These are phyloP conservation scores for Hapalemur alaotrensis DNA, from an alignment of 2,797 vertebrate genomes.

Conservation along the genomic window DNA sequence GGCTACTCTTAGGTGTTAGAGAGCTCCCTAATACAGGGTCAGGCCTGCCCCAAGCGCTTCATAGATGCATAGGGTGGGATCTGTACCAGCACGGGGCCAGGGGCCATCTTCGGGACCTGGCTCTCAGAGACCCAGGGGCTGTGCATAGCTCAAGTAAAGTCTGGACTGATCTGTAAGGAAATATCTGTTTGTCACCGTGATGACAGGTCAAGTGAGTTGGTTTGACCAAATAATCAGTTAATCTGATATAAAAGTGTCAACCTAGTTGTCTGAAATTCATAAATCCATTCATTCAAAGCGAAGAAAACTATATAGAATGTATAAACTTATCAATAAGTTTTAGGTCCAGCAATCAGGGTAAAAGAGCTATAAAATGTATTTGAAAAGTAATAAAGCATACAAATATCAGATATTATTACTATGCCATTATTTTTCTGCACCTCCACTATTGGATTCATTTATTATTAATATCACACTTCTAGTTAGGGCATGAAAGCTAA, in stretches of 20 bases:
- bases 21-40: accelerated
- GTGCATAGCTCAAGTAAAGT: background rate
- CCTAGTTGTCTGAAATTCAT: conserved; percentile 1
- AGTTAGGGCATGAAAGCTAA: conserved; percentile 28
- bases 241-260: background rate
- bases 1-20: background rate
- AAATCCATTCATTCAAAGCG: background rate
- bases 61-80: accelerated
- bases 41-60: background rate
- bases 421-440: background rate
- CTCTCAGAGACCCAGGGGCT: no score
- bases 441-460: background rate
- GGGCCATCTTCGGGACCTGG: background rate
- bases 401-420: background rate
- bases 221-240: background rate
- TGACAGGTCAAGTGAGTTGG: background rate
- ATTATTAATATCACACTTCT: conserved; percentile 45
- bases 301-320: background rate
- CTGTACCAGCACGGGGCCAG: no score
- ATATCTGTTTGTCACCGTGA: background rate
- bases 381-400: background rate
- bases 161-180: background rate
- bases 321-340: background rate
- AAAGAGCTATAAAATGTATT: background rate
- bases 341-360: background rate